Percentiles rank a stretch among this genome's conserved stretches.
These are phyloP conservation scores for Probaryconus sp. DNA, from an alignment of 1,140 invertebrate species.

Conservation along the genomic window DNA sequence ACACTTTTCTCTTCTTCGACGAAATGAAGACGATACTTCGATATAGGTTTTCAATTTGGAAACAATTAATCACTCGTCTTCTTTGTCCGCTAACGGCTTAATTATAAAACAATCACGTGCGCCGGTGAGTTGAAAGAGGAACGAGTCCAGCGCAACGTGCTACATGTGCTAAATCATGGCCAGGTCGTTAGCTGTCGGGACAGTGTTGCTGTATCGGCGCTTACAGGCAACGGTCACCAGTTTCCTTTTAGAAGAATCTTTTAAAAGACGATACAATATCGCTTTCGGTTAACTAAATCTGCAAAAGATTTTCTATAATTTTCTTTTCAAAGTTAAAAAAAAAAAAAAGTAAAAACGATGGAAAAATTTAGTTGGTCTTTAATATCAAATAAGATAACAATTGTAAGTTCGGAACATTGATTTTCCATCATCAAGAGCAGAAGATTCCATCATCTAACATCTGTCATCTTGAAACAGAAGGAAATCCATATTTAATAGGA, in stretches of 20 bases:
- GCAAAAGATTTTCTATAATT: too few species aligned
- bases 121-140: constrained; percentile 66
- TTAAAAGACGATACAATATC: constrained; percentile 55
- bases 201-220: constrained; percentile 38
- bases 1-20: constrained; percentile 23
- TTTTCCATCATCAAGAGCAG: too few species aligned
- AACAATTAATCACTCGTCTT: constrained; percentile 76
- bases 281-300: too few species aligned
- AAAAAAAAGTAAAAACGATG: too few species aligned
- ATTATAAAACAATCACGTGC: constrained; percentile 78
- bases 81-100: constrained; percentile 75
- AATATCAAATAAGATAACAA: too few species aligned
- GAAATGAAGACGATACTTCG: constrained; percentile 74
- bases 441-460: too few species aligned
- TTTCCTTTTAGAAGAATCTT: constrained; percentile 48
- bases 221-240: constrained; percentile 29
- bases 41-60: constrained; percentile 77
- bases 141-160: constrained; percentile 50
- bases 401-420: too few species aligned
- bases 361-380: too few species aligned
- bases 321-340: too few species aligned
- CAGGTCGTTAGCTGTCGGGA: constrained; percentile 75
- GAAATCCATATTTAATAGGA: too few species aligned
- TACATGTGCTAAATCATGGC: constrained; percentile 78
- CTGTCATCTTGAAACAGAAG: too few species aligned